A percentile compares a stretch with the other conserved stretches of the same genome.
Evolutionary conservation across 2,797 vertebrate species (phyloP).

Genomic region (Gallinago nigripennis): DNA sequence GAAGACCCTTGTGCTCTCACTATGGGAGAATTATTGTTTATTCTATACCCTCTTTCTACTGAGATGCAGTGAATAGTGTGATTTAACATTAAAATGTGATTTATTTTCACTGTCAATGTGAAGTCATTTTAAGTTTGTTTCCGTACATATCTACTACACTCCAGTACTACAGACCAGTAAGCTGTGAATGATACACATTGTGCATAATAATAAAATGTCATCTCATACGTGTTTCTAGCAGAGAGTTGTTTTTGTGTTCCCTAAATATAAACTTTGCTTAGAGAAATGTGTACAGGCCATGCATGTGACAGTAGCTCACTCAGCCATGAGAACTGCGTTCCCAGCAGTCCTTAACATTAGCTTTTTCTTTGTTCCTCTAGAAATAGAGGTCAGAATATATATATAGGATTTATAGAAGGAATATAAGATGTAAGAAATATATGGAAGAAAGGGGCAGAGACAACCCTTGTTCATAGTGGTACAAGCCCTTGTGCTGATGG

Average conservation of each 20-base stretch:
- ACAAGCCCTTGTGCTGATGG: neutral
- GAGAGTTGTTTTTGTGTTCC: neutral
- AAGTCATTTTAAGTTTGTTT: constrained; percentile 9
- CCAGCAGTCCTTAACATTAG: neutral
- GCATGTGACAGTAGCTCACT: neutral
- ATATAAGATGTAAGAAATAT: neutral
- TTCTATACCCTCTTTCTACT: neutral
- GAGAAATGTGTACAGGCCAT: neutral
- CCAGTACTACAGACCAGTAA: constrained; percentile 6
- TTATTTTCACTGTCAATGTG: constrained; percentile 26
- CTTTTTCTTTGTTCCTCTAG: neutral
- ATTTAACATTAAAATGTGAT: constrained; percentile 23
- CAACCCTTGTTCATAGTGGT: neutral
- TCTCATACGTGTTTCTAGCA: neutral
- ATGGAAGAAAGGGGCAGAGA: neutral
- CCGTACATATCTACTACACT: neutral
- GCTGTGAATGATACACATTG: constrained; percentile 32
- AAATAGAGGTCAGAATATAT: neutral
- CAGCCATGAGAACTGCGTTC: neutral
- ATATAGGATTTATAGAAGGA: neutral
- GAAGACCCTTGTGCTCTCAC: no score
- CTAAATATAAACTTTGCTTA: neutral
- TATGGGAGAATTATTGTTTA: no score
- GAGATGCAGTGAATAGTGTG: constrained; percentile 7
- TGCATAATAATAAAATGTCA: constrained; percentile 35